Evolutionary conservation across 1,140 invertebrate species (phyloP).

Genomic region (Armadillidium nasatum): DNA sequence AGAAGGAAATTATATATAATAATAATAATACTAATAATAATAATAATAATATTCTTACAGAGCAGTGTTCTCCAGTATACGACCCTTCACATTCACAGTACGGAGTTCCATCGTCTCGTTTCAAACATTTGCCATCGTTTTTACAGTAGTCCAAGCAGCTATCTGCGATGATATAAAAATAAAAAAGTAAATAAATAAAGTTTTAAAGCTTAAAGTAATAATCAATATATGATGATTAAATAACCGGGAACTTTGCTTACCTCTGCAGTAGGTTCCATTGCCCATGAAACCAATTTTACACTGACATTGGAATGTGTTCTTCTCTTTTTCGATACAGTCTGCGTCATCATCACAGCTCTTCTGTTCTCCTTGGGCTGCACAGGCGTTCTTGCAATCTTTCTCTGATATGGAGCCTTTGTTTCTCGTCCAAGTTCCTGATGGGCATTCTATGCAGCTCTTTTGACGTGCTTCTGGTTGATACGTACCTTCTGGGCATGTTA

Average conservation of each 20-base stretch:
- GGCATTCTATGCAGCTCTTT: constrained; percentile 78
- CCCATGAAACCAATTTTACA: constrained; percentile 92
- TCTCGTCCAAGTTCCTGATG: constrained; percentile 86
- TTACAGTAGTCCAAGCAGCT: constrained; percentile 82
- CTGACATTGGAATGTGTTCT: constrained; percentile 77
- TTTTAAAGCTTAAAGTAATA: too few species aligned
- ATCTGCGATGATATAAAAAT: constrained; percentile 55
- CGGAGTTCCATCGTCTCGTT: constrained; percentile 59
- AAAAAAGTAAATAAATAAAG: too few species aligned
- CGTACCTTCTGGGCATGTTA: constrained; percentile 82
- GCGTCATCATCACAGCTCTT: constrained; percentile 83
- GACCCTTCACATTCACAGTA: constrained; percentile 83
- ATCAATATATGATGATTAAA: too few species aligned
- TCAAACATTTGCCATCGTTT: constrained; percentile 86
- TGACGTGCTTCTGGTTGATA: constrained; percentile 90
- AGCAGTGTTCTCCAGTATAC: constrained; percentile 69
- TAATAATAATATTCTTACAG: constrained; percentile 2
- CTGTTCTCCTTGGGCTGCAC: constrained; percentile 74
- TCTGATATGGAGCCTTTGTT: constrained; percentile 68
- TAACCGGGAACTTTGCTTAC: constrained; percentile 19
- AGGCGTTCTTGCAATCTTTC: constrained; percentile 85
- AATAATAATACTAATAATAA: too few species aligned
- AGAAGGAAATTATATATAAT: too few species aligned
- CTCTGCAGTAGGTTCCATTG: constrained; percentile 67
- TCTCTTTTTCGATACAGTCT: constrained; percentile 78